These are phyloP conservation scores for Stigmatopora nigra DNA, from an alignment of 2,113 vertebrate species.

Conservation along the genomic window DNA sequence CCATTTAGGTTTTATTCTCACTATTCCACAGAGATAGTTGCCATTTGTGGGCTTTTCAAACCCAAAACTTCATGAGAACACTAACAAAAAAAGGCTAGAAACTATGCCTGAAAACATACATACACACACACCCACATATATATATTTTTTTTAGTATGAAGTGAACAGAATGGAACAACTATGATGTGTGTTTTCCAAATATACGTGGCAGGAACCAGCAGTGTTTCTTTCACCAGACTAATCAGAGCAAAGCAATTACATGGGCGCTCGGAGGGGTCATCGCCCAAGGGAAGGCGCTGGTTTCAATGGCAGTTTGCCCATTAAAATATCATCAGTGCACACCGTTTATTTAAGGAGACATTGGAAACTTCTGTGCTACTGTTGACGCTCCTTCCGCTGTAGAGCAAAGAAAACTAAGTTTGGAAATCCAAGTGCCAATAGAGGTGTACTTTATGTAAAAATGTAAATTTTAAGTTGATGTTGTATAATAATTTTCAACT, in stretches of 20 bases:
- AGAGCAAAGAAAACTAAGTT: conserved; percentile 46
- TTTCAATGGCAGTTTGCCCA: conserved; percentile 36
- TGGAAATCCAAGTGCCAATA: conserved; percentile 38
- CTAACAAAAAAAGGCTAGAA: neutral
- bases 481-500: too few relatives aligned
- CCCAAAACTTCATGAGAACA: neutral
- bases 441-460: neutral
- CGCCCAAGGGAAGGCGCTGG: conserved; percentile 42
- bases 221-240: conserved; percentile 40
- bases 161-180: neutral
- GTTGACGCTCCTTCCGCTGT: conserved; percentile 47
- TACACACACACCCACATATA: too few relatives aligned
- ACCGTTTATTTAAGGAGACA: conserved; percentile 64
- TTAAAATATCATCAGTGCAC: conserved; percentile 64
- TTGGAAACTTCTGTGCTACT: conserved; percentile 47
- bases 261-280: conserved; percentile 39
- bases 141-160: neutral
- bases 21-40: neutral
- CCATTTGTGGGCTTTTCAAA: neutral
- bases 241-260: conserved; percentile 58
- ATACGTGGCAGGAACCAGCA: neutral
- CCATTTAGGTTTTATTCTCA: too few relatives aligned
- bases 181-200: neutral
- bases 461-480: neutral
- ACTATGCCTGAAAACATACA: neutral